Evolutionary conservation across 2,797 vertebrate genomes (phyloP).

Genomic region (Gambelia wislizenii): DNA sequence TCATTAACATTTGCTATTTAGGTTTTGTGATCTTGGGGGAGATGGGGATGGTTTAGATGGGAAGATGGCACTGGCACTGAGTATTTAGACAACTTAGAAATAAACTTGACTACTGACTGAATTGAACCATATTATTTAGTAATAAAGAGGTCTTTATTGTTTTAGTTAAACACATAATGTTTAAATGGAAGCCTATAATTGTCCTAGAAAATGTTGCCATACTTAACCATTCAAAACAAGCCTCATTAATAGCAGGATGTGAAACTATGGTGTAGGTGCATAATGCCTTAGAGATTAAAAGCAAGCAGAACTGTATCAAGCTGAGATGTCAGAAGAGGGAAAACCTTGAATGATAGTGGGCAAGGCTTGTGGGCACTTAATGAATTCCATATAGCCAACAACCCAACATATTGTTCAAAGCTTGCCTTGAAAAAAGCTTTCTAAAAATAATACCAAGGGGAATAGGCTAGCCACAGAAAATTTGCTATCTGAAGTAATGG

Average conservation of each 20-base stretch:
- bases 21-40: not conserved
- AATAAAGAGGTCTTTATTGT: not conserved
- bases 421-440: no score
- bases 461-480: no score
- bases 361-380: no score
- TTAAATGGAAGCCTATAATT: not conserved
- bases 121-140: not conserved
- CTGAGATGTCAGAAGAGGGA: no score
- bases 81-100: not conserved
- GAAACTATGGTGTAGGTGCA: not conserved
- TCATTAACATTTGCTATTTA: not conserved
- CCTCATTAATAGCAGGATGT: not conserved
- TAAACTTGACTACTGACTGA: not conserved
- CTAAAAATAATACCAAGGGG: no score
- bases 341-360: no score
- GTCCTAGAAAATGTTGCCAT: not conserved
- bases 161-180: not conserved
- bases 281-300: no score
- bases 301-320: no score
- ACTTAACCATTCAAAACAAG: not conserved
- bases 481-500: no score
- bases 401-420: no score
- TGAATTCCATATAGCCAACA: no score
- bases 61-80: not conserved
- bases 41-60: no score